Base-by-base conservation (phyloP, 2,888 invertebrate genomes). In the Tenthredo livida region DNA sequence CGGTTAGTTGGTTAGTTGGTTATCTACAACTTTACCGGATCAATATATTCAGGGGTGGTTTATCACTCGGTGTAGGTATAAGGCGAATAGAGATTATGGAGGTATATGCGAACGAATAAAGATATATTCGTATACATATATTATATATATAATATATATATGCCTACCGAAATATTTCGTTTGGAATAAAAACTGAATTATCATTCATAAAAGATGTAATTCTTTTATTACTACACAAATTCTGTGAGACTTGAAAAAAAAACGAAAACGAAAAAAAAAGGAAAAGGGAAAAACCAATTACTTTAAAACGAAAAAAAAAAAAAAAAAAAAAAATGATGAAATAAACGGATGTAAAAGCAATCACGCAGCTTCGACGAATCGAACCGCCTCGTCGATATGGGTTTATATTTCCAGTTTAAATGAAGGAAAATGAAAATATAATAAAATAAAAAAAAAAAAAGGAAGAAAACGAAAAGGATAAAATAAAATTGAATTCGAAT, bases 261-360 rank as follows among this genome's bases (percentile, higher is more conserved):
- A 6, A n/a, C 0, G n/a, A 21, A 58, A 58, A 7, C 0, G 5
- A 58, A 21, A 21, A 58, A 58, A 2, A n/a, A 58, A n/a, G 37
- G 37, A 37, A 37, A 37, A 7, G 2, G 6, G 37, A n/a, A 17
- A 21, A 58, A 58, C 21, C 58, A 58, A 58, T n/a, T 21, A 58
- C 47, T 47, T 47, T 15, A 15, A 58, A 58, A 58, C 17, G 21
- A 7, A 17, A 4, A 6, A 40, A 58, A 10, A 7, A 58, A n/a
- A 58, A 54, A n/a, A n/a, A n/a, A 54, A n/a, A 58, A n/a, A 58
- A 58, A n/a, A n/a, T 58, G 47, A 47, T 3, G 47, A 47, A 58
- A 58, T 21, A 58, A 58, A 58, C 58, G 58, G 58, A 58, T 21
- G 21, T 58, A 58, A 58, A 58, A 58, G 58, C 58, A 58, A 58